These are phyloP conservation scores for Rhipidura dahli DNA, from an alignment of 2,113 vertebrate species.

Conservation along the genomic window DNA sequence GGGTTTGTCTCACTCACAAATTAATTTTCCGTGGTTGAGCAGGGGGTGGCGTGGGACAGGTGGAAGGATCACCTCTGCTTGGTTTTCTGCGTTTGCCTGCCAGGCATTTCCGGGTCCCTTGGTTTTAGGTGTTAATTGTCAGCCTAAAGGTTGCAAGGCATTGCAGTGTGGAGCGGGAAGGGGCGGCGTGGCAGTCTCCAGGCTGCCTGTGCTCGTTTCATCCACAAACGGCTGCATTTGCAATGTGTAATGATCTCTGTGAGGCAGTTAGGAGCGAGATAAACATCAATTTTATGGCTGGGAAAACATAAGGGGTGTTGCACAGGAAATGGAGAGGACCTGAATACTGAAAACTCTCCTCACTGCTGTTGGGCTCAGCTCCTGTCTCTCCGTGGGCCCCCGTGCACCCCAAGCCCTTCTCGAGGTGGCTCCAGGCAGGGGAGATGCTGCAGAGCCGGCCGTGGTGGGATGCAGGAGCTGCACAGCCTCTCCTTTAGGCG, in stretches of 20 bases:
- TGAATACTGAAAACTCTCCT: slow-evolving; percentile 17
- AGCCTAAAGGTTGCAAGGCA: neutral
- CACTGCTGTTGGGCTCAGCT: neutral
- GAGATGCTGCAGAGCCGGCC: neutral
- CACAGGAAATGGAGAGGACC: neutral
- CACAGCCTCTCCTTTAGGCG: neutral
- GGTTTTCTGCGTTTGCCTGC: neutral
- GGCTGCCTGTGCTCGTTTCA: neutral
- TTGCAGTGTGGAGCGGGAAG: neutral
- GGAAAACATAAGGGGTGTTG: slow-evolving; percentile 25
- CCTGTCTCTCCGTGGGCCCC: fast-evolving
- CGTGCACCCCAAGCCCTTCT: neutral
- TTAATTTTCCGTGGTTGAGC: neutral
- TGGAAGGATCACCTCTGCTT: neutral
- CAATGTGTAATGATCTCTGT: slow-evolving; percentile 49
- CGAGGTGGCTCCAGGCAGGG: neutral
- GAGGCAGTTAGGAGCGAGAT: slow-evolving; percentile 36
- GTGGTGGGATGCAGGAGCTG: neutral
- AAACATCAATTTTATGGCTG: slow-evolving; percentile 48
- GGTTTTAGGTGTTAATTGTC: slow-evolving; percentile 7
- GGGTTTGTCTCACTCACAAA: neutral
- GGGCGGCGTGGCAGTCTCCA: neutral
- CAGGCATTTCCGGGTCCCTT: neutral
- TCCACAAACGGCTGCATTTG: slow-evolving; percentile 31
- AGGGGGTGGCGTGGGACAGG: neutral